Percentiles rank a stretch among this genome's conserved stretches.
Evolutionary conservation across 2,888 invertebrate species (phyloP).

Genomic region (Neria commutata): DNA sequence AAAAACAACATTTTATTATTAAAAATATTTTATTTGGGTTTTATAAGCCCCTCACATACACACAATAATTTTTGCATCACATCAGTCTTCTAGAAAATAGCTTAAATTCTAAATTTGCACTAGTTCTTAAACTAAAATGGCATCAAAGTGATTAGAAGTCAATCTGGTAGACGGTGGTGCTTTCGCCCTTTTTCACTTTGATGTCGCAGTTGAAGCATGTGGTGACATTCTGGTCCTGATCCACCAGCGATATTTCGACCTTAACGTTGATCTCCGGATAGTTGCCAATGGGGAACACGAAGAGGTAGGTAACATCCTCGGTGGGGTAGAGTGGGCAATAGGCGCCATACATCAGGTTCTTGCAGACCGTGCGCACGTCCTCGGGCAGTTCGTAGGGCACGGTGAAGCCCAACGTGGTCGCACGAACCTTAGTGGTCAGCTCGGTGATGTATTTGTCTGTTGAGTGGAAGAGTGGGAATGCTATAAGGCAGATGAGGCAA

Average conservation of each 20-base stretch:
- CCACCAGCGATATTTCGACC: conserved; percentile 52
- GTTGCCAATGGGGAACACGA: conserved; percentile 51
- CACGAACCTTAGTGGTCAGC: conserved; percentile 42
- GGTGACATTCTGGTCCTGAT: conserved; percentile 44
- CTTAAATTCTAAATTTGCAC: too few relatives aligned
- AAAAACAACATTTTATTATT: too few relatives aligned
- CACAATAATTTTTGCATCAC: too few relatives aligned
- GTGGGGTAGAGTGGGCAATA: conserved; percentile 56
- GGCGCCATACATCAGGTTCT: conserved; percentile 50
- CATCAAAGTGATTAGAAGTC: too few relatives aligned
- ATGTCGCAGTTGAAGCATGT: conserved; percentile 54
- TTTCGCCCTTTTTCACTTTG: conserved; percentile 49
- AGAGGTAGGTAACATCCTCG: conserved; percentile 56
- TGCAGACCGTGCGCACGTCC: conserved; percentile 52
- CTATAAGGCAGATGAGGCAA: too few relatives aligned
- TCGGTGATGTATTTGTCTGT: conserved; percentile 42
- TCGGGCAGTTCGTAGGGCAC: conserved; percentile 56
- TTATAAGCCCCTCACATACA: too few relatives aligned
- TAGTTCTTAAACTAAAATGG: too few relatives aligned
- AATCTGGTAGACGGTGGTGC: conserved; percentile 13
- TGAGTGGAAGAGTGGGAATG: too few relatives aligned
- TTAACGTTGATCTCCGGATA: conserved; percentile 57
- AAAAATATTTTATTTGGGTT: too few relatives aligned
- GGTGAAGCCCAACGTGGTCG: conserved; percentile 55
- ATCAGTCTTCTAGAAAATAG: too few relatives aligned